phyloP scores from a whole-genome alignment of 2,888 invertebrate species.

The Tachystola acroxantha region DNA sequence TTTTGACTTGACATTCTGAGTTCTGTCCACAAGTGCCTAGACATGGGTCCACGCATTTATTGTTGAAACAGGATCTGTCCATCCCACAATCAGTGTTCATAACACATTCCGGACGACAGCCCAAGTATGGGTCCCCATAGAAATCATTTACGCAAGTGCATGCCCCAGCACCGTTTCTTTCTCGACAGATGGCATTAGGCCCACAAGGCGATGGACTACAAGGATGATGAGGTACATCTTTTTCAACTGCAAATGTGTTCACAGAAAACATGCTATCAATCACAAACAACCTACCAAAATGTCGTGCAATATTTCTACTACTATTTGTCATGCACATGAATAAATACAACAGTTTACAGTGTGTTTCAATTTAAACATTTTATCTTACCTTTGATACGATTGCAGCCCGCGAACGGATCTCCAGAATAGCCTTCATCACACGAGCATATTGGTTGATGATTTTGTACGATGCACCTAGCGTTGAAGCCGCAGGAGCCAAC shows the following conservation, averaged over 20 bases:
- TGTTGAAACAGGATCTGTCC: conserved; percentile 85
- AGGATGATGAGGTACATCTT: conserved; percentile 82
- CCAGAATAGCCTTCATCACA: conserved; percentile 87
- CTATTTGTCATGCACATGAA: conserved; percentile 7
- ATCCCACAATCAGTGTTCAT: conserved; percentile 86
- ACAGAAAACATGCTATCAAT: conserved; percentile 21
- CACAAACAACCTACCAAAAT: conserved; percentile 1
- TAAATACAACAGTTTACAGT: conserved; percentile 1
- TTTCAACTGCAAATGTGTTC: conserved; percentile 63
- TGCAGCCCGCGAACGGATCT: conserved; percentile 88
- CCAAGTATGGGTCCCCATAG: conserved; percentile 87
- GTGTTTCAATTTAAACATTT: no score
- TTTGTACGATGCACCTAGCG: conserved; percentile 84
- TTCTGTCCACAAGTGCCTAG: conserved; percentile 87
- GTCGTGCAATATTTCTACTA: conserved; percentile 14
- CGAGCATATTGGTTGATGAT: conserved; percentile 86
- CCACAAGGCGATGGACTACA: conserved; percentile 90
- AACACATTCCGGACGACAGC: conserved; percentile 89
- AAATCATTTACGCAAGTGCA: conserved; percentile 86
- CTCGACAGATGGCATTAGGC: conserved; percentile 86
- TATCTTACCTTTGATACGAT: conserved; percentile 75
- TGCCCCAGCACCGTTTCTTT: conserved; percentile 85
- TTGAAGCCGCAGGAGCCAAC: conserved; percentile 87
- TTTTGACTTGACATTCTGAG: conserved; percentile 85
- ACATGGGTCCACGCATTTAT: conserved; percentile 89